Base-by-base conservation (phyloP, 2,888 invertebrate genomes). In the Lasioglossum villosulum region DNA sequence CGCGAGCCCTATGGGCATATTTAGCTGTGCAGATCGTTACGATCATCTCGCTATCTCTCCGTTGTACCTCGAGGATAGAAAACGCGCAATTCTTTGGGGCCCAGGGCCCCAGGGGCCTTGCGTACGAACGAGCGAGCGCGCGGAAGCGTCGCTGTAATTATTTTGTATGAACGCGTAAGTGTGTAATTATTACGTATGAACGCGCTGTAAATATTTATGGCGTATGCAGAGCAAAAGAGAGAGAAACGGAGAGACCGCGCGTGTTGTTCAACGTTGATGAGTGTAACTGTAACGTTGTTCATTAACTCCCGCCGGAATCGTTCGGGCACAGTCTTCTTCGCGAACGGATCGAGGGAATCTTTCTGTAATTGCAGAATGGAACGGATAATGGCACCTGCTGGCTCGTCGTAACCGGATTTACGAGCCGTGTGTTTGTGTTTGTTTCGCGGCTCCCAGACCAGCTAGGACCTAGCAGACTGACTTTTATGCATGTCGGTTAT, bases 201-300 rank as follows among this genome's bases (percentile, higher is more conserved):
- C 75, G 86, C 52, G 70, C 70, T 10, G 73, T 87, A 82, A 90
- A 91, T 90, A 90, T 91, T 90, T 85, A 89, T 86, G 59, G 76
- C 81, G 75, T 72, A 74, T 14, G 27, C 27, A 27, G 27, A 59
- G 27, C 27, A 27, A 27, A 14, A 30, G 59, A 59, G 16, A 59
- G 59, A 30, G 27, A 59, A 27, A 59, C 1, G 27, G 5, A 59
- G 59, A 27, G 59, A 27, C 52, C 2, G 23, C 68, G 76, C 19
- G 30, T 66, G 66, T 34, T 78, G 75, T 82, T 78, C 68, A n/a
- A 59, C 66, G 73, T 45, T 71, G 75, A 86, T 82, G 76, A 82
- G 68, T 77, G 73, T 80, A 86, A 86, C 80, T 86, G 82, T 86
- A 66, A 86, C 75, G 63, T 37, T 73, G 78, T 73, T 85, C 75